Percentiles rank a stretch among this genome's conserved stretches.
These are phyloP conservation scores for Steinernema feltiae DNA, from an alignment of 1,140 invertebrate species.

Conservation along the genomic window DNA sequence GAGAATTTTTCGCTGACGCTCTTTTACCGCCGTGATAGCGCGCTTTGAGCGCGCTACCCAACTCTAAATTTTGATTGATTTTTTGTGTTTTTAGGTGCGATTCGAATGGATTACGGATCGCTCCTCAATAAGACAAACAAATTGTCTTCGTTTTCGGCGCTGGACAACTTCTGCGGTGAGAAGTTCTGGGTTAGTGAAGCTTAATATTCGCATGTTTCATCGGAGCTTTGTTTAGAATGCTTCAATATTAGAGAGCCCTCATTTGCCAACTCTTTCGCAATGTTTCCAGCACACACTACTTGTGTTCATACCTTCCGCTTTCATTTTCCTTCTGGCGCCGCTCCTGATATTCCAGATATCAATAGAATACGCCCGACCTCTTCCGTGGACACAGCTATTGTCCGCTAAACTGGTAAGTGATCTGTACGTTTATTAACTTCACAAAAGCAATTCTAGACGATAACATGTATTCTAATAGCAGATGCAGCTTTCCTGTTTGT, in stretches of 20 bases:
- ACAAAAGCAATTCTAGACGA: conserved; percentile 27
- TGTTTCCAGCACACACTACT: conserved; percentile 55
- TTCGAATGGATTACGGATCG: not conserved
- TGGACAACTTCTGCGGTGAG: conserved; percentile 29
- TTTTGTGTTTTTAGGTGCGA: too few relatives aligned
- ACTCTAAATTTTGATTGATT: too few relatives aligned
- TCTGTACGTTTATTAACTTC: conserved; percentile 23
- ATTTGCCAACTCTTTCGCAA: conserved; percentile 41
- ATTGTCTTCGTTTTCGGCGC: not conserved
- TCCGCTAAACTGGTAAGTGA: conserved; percentile 44
- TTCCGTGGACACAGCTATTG: conserved; percentile 49
- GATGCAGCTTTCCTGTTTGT: conserved; percentile 43
- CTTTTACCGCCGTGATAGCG: too few relatives aligned
- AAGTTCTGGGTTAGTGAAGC: conserved; percentile 26
- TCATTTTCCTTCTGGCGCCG: conserved; percentile 46
- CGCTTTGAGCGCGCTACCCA: too few relatives aligned
- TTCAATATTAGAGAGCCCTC: conserved; percentile 21
- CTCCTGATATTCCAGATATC: conserved; percentile 48
- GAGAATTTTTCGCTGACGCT: not conserved
- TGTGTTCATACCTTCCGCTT: conserved; percentile 50
- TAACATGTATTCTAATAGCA: conserved; percentile 37
- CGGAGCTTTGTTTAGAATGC: conserved; percentile 22
- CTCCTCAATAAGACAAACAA: not conserved
- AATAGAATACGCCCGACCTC: conserved; percentile 24
- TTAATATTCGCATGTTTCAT: not conserved